A percentile compares a stretch with the other conserved stretches of the same genome.
These are phyloP conservation scores for Phymatocera aterrima DNA, from an alignment of 2,888 invertebrate genomes.

Conservation along the genomic window DNA sequence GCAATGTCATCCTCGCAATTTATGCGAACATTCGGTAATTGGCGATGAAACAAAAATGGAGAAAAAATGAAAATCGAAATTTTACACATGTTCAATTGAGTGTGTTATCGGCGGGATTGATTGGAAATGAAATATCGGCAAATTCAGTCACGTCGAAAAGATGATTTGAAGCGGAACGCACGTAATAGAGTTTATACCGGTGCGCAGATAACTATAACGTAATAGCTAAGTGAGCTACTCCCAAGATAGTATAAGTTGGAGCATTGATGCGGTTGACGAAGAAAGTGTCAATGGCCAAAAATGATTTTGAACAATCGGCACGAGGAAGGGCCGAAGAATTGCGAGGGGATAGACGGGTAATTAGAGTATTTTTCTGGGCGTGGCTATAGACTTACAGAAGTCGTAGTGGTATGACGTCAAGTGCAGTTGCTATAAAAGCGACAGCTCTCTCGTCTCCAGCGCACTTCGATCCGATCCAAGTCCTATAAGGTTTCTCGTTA, in stretches of 20 bases:
- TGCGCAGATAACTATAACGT: conserved; percentile 4
- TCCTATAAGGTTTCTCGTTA: conserved; percentile 53
- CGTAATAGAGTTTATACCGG: background rate
- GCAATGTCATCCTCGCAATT: too few species aligned
- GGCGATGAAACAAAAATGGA: too few species aligned
- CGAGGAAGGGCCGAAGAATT: conserved; percentile 48
- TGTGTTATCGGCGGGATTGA: too few species aligned
- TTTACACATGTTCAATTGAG: too few species aligned
- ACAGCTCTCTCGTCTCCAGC: conserved; percentile 53
- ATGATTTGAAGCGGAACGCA: conserved; percentile 26
- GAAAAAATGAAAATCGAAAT: too few species aligned
- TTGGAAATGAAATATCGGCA: background rate
- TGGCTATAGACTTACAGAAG: conserved; percentile 49
- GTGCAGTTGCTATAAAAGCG: conserved; percentile 61
- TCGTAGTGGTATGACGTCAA: conserved; percentile 46
- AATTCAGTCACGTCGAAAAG: background rate
- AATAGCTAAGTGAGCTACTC: background rate
- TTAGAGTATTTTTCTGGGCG: conserved; percentile 57
- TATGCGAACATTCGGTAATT: too few species aligned
- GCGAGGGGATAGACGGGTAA: conserved; percentile 52
- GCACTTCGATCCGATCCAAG: conserved; percentile 56
- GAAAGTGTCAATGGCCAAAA: conserved; percentile 34
- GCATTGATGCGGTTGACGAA: conserved; percentile 22
- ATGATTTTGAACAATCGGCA: conserved; percentile 41
- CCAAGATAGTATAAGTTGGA: background rate